Base-by-base conservation (phyloP, 2,888 invertebrate genomes). In the Gandaritis pyraliata region DNA sequence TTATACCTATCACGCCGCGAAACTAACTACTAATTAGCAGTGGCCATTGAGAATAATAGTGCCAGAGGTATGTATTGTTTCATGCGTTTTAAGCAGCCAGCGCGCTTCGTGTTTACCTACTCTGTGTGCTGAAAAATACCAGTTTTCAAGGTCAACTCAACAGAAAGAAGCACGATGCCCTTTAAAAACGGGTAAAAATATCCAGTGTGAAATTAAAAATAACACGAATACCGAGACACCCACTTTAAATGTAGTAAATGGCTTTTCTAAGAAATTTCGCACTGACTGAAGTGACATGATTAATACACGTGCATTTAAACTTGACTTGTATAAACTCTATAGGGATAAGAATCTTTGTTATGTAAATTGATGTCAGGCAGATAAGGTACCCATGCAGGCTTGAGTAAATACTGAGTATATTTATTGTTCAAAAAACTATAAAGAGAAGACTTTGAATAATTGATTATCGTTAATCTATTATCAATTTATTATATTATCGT, bases 141-240 rank as follows among this genome's bases (percentile, higher is more conserved):
- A 68, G 65, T 68, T 64, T 63, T 78, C 85, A 86, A 86, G 86
- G 87, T 71, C 80, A 71, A 65, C 79, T 49, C 75, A 77, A 72
- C 67, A 70, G 76, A 78, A 67, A 71, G 70, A 75, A 77, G 82
- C 74, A 73, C 81, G 65, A 78, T 78, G 81, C 78, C 74, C 80
- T 80, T 72, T 66, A 71, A 64, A 73, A 77, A 72, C 72, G 72
- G 73, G 76, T 76, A 81, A 77, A 80, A 80, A 78, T 76, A 80
- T 70, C 69, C 74, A 70, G 72, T 72, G 74, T 73, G 58, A 80
- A 78, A 73, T 78, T 72, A 74, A 80, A 81, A 83, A 82, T 56
- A 67, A 56, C 49, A 51, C 39, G 55, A 61, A 55, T 61, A 68
- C 70, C 56, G 69, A 75, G 70, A 78, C 71, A 64, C 68, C 64